phyloP scores from a whole-genome alignment of 2,797 vertebrate species.

The Clarias platycephalus region DNA sequence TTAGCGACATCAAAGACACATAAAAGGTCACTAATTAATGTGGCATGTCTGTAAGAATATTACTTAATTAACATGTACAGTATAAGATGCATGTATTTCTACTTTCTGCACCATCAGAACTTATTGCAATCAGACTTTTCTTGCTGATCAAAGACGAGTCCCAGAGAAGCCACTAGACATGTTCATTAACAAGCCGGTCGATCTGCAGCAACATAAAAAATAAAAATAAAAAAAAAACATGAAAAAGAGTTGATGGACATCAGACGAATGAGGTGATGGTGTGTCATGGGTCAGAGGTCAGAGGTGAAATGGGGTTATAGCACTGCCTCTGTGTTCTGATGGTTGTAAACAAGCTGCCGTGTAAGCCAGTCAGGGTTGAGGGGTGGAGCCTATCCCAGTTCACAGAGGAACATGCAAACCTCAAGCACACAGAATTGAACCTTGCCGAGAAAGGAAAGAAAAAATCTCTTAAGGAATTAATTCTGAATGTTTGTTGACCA shows the following conservation, averaged over 20 bases:
- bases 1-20: neutral
- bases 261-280: neutral
- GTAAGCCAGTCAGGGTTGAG: too few relatives aligned
- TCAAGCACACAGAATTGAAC: too few relatives aligned
- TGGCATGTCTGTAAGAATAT: neutral
- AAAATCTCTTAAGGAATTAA: neutral
- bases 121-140: neutral
- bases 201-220: neutral
- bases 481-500: neutral
- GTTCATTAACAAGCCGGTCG: neutral
- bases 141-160: neutral
- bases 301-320: constrained; percentile 59
- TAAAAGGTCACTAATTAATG: neutral
- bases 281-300: constrained; percentile 30
- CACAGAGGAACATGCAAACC: too few relatives aligned
- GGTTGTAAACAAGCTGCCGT: constrained; percentile 62
- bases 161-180: neutral
- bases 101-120: neutral
- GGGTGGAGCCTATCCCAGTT: too few relatives aligned
- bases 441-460: too few relatives aligned
- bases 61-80: neutral
- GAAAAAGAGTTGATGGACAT: neutral
- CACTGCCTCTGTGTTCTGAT: constrained; percentile 44
- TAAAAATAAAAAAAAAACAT: neutral
- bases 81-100: neutral